Base-by-base conservation (phyloP, 2,888 invertebrate species). In the Agrenia bidenticulata region DNA sequence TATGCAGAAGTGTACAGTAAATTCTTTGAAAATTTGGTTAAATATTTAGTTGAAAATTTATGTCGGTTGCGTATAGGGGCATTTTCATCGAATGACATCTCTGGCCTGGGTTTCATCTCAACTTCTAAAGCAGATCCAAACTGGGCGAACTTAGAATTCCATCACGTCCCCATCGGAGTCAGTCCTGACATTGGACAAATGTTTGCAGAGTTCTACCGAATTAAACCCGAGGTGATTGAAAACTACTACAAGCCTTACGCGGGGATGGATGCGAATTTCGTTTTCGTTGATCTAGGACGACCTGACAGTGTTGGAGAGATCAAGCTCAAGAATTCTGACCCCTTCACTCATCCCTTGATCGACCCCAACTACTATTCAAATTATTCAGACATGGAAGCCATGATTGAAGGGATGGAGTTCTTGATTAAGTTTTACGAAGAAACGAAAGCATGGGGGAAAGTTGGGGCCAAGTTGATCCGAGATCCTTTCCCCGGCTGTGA, bases 311-410 rank as follows among this genome's bases (percentile, higher is more conserved):
- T 75, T 19, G 84, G 84, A 15, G 73, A 75, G 26, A 60, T 84
- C 2, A 79, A 78, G 51, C 77, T 84, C 9, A 77, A 77, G 60
- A 78, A 79, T 9, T 77, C 72, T 7, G 78, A 83, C 74, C 83
- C 83, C 1, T 73, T 77, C 32, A 77, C 79, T 0, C 79, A 79
- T 64, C 83, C 83, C 1, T 72, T 79, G 21, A 79, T 83, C 59
- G 79, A 83, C 63, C 81, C 83, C 17, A 83, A 83, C 73, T 84
- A 84, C 70, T 62, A 67, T 5, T 53, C 67, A 1, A 57, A 73
- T 55, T 62, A 64, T 5, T 66, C 69, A 19, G 76, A 74, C 51
- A 59, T 74, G 2, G 64, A 50, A 15, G 54, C 73, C 9, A 73
- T 67, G n/a, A 11, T 66, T 13, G 73, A 73, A 69, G 66, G 61